Percentiles rank a stretch among this genome's conserved stretches.
These are phyloP conservation scores for Penaeus japonicus DNA, from an alignment of 1,140 invertebrate species.

Conservation along the genomic window DNA sequence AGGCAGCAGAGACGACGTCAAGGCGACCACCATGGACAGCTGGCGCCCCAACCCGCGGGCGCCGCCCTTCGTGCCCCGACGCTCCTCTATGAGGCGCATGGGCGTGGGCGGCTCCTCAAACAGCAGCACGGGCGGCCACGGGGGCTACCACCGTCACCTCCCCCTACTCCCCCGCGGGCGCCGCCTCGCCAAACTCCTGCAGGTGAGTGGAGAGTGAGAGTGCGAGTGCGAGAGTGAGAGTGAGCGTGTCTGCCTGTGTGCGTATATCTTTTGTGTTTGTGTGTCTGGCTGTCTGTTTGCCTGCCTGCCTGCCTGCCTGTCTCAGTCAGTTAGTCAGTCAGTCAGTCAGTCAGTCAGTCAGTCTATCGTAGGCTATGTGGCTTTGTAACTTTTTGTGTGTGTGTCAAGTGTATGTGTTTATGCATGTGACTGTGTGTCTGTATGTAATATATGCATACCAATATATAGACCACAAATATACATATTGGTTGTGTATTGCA, in stretches of 20 bases:
- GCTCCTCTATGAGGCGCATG: not conserved
- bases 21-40: not conserved
- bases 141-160: not conserved
- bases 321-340: too few relatives aligned
- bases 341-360: too few relatives aligned
- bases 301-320: not conserved
- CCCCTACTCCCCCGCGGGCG: not conserved
- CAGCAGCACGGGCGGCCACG: not conserved
- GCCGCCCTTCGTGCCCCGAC: not conserved
- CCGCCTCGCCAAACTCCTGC: not conserved
- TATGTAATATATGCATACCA: too few relatives aligned
- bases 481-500: too few relatives aligned
- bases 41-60: slow-evolving; percentile 1
- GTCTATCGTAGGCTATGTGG: too few relatives aligned
- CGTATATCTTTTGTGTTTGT: not conserved
- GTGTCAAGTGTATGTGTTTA: too few relatives aligned
- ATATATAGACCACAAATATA: too few relatives aligned
- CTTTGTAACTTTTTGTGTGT: too few relatives aligned
- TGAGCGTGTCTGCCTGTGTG: not conserved
- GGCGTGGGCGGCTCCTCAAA: not conserved
- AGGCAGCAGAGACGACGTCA: too few relatives aligned
- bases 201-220: not conserved
- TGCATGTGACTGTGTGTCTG: too few relatives aligned
- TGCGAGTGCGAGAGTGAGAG: too few relatives aligned
- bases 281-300: not conserved